Base-by-base conservation (phyloP, 2,113 vertebrate genomes). In the Entosphenus tridentatus region DNA sequence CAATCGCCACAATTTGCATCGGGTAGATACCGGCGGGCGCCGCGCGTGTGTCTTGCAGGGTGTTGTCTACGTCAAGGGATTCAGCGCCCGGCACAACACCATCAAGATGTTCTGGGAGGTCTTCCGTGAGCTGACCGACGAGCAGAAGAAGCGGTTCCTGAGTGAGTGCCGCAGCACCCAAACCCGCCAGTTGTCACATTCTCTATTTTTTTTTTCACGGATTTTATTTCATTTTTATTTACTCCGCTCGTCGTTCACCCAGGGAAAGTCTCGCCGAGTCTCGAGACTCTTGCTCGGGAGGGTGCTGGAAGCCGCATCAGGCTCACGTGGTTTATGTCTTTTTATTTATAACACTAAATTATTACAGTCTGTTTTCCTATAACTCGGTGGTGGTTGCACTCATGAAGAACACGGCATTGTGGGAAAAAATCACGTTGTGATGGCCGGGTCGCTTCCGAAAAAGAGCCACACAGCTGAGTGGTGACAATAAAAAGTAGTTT, bases 61-160 rank as follows among this genome's bases (percentile, higher is more conserved):
- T 0, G 82, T 90, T 1, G 69, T 83, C 74, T 97, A 97, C 75
- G 91, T 87, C 76, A 91, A 89, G 56, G 93, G 95, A 75, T 97
- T 87, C 73, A 84, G 85, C 5, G 80, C 83, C 2, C 80, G 84
- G 59, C 91, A 95, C 75, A 88, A 89, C 4, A 95, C 89, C 0
- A 85, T 97, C 74, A 80, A 80, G 73, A 83, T 93, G 74, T 96
- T 97, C 75, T 97, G 93, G 93, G 88, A 96, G 71, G 88, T 89
- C 56, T 96, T 97, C 77, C 93, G 96, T 62, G 87, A 89, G 69
- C 90, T 96, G 75, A 82, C 91, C 6, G 71, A 90, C 78, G 91
- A 96, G 73, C 92, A 88, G 75, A 96, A 97, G 79, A 96, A 96
- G 79, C 87, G 86, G 76, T 95, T 96, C 77, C 83, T 96, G 67